Base-by-base conservation (phyloP, 2,113 vertebrate genomes). In the Climacteris rufus region DNA sequence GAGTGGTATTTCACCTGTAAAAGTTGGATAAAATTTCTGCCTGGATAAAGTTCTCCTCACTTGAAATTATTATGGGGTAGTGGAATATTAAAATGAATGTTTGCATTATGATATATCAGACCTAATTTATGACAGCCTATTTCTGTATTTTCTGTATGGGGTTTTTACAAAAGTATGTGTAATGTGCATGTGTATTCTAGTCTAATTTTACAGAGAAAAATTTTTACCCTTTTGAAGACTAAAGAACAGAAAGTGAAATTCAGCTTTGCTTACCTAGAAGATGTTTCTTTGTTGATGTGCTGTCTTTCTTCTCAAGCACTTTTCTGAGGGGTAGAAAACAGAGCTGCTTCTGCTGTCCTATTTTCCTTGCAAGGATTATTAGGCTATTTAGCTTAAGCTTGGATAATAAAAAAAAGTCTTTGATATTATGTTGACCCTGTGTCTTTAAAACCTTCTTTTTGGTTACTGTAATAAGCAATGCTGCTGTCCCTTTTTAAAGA, bases 21-120 rank as follows among this genome's bases (percentile, higher is more conserved):
- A 83, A 88, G 68, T 66, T 83, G 44, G 18, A n/a, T 93, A 15
- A 90, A 90, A 25, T 91, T 94, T 87, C 59, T 70, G 9, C 49
- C 50, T 79, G 40, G 14, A 20, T 79, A 42, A 77, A 23, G 8
- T 82, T 94, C 24, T 87, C 20, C 33, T 37, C 16, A 52, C 11
- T 76, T 10, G 30, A 45, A 92, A 47, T 21, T 45, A 20, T 64
- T 93, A 87, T 45, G 37, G 27, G 65, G 16, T 59, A 53, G 17
- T 4, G 78, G 28, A 89, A 87, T 60, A 56, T 88, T 13, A 69
- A 54, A 84, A 83, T 72, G 2, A 40, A 6, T 69, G 25, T 64
- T 72, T 79, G 12, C 12, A 19, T 70, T 91, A 12, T 53, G 15
- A 47, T 1, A 0, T 83, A 31, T 7, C 5, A 61, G 30, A 63